phyloP scores from a whole-genome alignment of 2,113 vertebrate genomes.

The Ochotona curzoniae region DNA sequence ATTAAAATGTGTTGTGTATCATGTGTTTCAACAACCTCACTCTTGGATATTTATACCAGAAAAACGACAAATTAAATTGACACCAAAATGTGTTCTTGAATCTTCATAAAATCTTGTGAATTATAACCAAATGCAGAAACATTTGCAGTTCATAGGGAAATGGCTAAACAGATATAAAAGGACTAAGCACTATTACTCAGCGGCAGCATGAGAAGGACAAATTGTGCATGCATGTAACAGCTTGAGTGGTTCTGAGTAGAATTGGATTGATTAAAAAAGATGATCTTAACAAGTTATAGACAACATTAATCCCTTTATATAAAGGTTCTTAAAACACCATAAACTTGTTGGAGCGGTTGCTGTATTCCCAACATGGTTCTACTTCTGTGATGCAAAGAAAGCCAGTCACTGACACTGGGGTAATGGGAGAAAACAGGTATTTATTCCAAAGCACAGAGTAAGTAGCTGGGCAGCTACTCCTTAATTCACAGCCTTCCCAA shows the following conservation, averaged over 20 bases:
- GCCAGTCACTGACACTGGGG: too few relatives aligned
- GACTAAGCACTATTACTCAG: not conserved
- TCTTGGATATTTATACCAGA: not conserved
- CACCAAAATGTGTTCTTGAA: not conserved
- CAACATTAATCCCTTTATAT: not conserved
- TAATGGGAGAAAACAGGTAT: too few relatives aligned
- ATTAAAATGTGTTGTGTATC: not conserved
- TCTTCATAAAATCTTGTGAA: too few relatives aligned
- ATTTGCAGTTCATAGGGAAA: not conserved
- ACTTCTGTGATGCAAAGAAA: too few relatives aligned
- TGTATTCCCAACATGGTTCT: too few relatives aligned
- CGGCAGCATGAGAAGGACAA: not conserved
- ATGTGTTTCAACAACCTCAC: not conserved
- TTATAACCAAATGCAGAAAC: too few relatives aligned
- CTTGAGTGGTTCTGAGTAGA: not conserved
- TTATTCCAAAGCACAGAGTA: too few relatives aligned
- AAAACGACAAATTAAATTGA: not conserved
- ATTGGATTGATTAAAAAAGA: not conserved
- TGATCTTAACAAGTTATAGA: not conserved
- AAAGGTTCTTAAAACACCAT: too few relatives aligned
- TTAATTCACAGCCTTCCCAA: too few relatives aligned
- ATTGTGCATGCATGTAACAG: not conserved
- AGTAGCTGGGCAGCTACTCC: too few relatives aligned
- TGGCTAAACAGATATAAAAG: not conserved
- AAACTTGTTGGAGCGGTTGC: too few relatives aligned